Base-by-base conservation (phyloP, 2,113 vertebrate genomes). In the Oryzias javanicus region DNA sequence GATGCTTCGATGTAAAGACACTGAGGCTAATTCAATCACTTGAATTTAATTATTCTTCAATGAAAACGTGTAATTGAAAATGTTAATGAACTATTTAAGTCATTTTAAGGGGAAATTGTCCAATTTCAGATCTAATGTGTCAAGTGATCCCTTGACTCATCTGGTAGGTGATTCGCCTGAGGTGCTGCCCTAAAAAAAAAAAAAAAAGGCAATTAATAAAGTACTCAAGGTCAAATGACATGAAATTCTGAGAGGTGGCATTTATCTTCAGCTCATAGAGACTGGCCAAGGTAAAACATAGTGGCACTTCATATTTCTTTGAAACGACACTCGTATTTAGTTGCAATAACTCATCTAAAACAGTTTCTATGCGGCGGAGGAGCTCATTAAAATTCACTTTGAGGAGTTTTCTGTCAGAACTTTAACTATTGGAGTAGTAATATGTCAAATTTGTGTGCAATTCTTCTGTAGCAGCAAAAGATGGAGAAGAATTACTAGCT, bases 171-270 rank as follows among this genome's bases (percentile, higher is more conserved):
- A 49, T 72, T 63, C 63, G 81, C 88, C 79, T 0, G 49, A 78
- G 78, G 86, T 83, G 40, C 62, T 79, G 86, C 81, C 74, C 80
- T 86, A 73, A 86, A 84, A 47, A 47, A 19, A 47, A 46, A 18
- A 46, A 47, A 13, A 75, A 74, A 68, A 55, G 66, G 27, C 68
- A 83, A 82, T 86, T 74, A 83, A 86, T 81, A 78, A 80, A 86
- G 60, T 55, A 66, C 74, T 83, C 86, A 89, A 89, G 85, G 86
- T 88, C 86, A 78, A 75, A 50, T 74, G 76, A 48, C 68, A 48
- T 52, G 44, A 83, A 78, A 79, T n/a, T 77, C 22, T 56, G 52
- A 49, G 65, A 74, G 53, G 59, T 77, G 51, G 44, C 50, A 70
- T 80, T 64, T 59, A 55, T 80, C 64, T 72, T 22, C 27, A 49